Evolutionary conservation across 2,888 invertebrate species (phyloP), one percentile per base, ranked within the genome.

Genomic region (Saturnia japonica): DNA sequence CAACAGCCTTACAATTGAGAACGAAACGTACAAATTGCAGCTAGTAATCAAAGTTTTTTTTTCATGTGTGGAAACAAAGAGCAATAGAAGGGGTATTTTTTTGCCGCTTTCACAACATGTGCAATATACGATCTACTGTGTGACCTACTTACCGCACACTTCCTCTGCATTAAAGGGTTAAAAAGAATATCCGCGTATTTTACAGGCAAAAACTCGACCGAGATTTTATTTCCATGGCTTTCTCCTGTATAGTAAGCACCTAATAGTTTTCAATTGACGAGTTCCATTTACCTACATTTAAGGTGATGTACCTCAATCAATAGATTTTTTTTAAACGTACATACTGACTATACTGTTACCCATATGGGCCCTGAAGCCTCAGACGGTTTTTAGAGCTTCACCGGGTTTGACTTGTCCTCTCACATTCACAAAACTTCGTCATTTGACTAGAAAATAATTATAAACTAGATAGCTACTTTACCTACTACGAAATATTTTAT

Each of bases 71-170:
- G 88, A 93, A 93, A 93, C 93, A 93, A 93, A 91, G 88, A 87
- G 85, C 82, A 86, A 85, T 87, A 84, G 80, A 84, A 80, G 82
- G 87, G 93, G 92, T 91, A 93, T 93, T 92, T 93, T n/a, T 91
- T 85, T 80, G 80, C 72, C 86, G 91, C 93, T 93, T 93, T 92
- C 91, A 91, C 91, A 91, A 90, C 94, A 94, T 94, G 90, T 93
- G 94, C 93, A 91, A 91, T 91, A 89, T 81, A 82, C 85, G 84
- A 87, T 87, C 85, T 88, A 84, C 85, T 88, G 87, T 87, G 86
- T 91, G 91, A 93, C 93, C 93, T 91, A 94, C 92, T 91, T 93
- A 85, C 85, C 83, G 92, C 89, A 92, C 89, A 91, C 92, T 90
- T 93, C 93, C 93, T 93, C 80, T 88, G 88, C 89, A 85, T 88